A percentile compares a stretch with the other conserved stretches of the same genome.
These are phyloP conservation scores for Ethmia dodecea DNA, from an alignment of 2,888 invertebrate genomes.

Conservation along the genomic window DNA sequence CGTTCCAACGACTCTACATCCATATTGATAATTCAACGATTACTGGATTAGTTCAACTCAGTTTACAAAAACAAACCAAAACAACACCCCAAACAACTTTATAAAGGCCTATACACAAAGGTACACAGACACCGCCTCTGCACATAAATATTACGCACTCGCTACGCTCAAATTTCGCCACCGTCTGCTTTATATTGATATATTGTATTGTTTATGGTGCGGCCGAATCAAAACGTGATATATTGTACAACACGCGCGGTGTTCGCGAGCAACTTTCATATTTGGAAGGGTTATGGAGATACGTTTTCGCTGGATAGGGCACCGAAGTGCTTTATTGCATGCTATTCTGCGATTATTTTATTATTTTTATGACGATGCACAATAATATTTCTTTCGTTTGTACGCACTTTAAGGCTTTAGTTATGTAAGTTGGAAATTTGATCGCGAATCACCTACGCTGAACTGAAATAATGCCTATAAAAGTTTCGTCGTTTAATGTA, in stretches of 20 bases:
- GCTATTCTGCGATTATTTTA: no score
- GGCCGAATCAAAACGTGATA: slow-evolving; percentile 77
- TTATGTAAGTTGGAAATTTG: not conserved
- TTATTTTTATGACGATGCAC: no score
- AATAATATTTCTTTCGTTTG: no score
- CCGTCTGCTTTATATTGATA: slow-evolving; percentile 77
- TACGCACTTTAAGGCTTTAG: no score
- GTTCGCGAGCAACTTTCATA: slow-evolving; percentile 73
- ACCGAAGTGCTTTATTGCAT: no score
- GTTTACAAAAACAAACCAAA: no score
- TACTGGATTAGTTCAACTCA: no score
- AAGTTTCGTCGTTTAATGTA: no score
- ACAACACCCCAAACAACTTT: slow-evolving; percentile 23
- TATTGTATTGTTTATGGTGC: slow-evolving; percentile 78
- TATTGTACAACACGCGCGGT: slow-evolving; percentile 67
- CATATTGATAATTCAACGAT: no score
- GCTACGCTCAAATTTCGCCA: slow-evolving; percentile 75
- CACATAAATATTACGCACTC: slow-evolving; percentile 72
- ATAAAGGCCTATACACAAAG: slow-evolving; percentile 22
- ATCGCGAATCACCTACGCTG: no score
- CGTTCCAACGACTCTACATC: no score
- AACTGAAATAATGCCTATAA: no score
- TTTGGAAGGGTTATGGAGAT: slow-evolving; percentile 64
- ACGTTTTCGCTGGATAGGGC: slow-evolving; percentile 42
- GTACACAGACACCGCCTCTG: slow-evolving; percentile 26